Evolutionary conservation across 1,140 invertebrate species (phyloP), one percentile per base, ranked within the genome.

Genomic region (Ceratosolen fusciceps): DNA sequence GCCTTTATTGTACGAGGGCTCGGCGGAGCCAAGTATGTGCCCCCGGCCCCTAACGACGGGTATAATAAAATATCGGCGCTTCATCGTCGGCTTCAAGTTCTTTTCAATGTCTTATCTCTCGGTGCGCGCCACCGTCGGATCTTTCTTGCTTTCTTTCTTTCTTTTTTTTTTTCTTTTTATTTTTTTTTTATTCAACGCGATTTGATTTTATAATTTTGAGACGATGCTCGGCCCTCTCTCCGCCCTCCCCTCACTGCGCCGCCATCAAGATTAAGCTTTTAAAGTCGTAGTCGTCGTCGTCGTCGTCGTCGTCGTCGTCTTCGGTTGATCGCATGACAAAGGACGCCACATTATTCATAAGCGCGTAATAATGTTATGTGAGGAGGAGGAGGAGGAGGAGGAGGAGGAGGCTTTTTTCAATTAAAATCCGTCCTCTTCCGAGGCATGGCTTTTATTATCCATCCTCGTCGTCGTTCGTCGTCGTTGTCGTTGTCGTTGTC

Each of bases 171-270:
- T n/a, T n/a, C n/a, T n/a, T n/a, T n/a, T n/a, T n/a, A n/a, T n/a
- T n/a, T n/a, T n/a, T n/a, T n/a, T n/a, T 56, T 24, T 10, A 12
- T 62, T 65, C 9, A 37, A 37, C 60, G 8, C n/a, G 60, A 65
- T 65, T 65, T 65, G 60, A 65, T 65, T 65, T 65, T 65, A 65
- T 65, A 65, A 65, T 65, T 65, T 65, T 65, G 31, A 65, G 60
- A 21, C 37, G n/a, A 65, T 65, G 31, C 31, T n/a, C 0, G 3
- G n/a, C n/a, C n/a, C n/a, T n/a, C n/a, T n/a, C n/a, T n/a, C n/a
- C n/a, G n/a, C n/a, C n/a, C n/a, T n/a, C n/a, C n/a, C n/a, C n/a
- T n/a, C n/a, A n/a, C n/a, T n/a, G n/a, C n/a, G n/a, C 31, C 14
- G 2, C 31, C 31, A 65, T 65, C 60, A 65, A 65, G 31, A 62